These are phyloP conservation scores for Mercenaria mercenaria DNA, from an alignment of 1,140 invertebrate species.

Conservation along the genomic window DNA sequence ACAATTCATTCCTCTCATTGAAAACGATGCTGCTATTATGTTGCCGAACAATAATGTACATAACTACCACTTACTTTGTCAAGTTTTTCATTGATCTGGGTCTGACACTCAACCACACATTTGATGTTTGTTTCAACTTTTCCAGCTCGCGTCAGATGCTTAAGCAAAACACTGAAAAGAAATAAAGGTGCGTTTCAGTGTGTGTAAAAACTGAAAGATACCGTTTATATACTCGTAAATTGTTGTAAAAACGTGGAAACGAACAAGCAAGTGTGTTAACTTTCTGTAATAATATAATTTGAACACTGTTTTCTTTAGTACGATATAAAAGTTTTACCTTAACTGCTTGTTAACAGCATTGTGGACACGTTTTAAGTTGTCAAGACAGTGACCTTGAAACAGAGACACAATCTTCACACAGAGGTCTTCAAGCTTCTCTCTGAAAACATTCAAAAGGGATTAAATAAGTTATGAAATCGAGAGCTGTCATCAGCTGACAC, in stretches of 20 bases:
- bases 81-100: conserved; percentile 54
- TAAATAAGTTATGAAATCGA: no score
- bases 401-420: conserved; percentile 16
- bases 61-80: conserved; percentile 26
- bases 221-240: no score
- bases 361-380: conserved; percentile 23
- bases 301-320: no score
- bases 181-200: no score
- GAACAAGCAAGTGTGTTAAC: no score
- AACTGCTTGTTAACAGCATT: conserved; percentile 3
- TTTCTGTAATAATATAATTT: no score
- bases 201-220: no score
- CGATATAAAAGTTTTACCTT: not conserved
- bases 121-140: conserved; percentile 55
- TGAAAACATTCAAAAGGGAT: conserved; percentile 15
- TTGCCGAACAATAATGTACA: no score
- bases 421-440: conserved; percentile 38
- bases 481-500: no score
- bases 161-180: conserved; percentile 30
- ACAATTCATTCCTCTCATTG: no score
- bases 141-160: conserved; percentile 34
- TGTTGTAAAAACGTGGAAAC: no score
- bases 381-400: conserved; percentile 41
- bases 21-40: no score
- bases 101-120: conserved; percentile 38